Evolutionary conservation across 2,113 vertebrate genomes (phyloP).

Genomic region (Pelecanus crispus): DNA sequence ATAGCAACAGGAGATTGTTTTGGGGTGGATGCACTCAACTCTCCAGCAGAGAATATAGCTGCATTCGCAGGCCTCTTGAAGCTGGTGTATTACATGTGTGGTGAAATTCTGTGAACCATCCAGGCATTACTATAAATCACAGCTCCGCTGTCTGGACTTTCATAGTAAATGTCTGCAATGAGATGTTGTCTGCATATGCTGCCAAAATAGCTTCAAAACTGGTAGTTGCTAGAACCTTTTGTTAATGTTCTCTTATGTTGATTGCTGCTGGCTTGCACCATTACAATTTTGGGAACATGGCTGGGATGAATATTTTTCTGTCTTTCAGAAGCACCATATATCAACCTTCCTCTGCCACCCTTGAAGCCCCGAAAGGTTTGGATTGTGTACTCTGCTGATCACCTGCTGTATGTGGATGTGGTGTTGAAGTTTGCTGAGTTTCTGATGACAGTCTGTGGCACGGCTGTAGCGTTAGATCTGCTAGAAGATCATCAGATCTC

Average conservation of each 20-base stretch:
- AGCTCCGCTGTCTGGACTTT: not conserved
- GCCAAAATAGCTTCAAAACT: not conserved
- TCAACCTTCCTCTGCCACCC: not conserved
- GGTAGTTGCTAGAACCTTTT: not conserved
- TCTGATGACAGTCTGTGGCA: conserved; percentile 84
- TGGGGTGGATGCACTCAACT: not conserved
- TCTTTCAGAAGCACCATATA: not conserved
- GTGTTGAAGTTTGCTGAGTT: conserved; percentile 91
- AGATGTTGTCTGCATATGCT: not conserved
- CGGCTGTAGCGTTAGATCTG: conserved; percentile 86
- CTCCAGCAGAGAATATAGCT: not conserved
- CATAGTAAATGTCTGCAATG: not conserved
- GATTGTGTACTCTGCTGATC: conserved; percentile 91
- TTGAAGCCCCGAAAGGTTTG: conserved; percentile 77
- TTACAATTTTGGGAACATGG: not conserved
- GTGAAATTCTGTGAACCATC: not conserved
- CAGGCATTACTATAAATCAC: not conserved
- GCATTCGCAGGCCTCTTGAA: not conserved
- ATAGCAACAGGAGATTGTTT: not conserved
- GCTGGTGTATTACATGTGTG: not conserved
- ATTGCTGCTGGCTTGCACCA: not conserved
- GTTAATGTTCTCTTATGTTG: not conserved
- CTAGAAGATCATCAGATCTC: conserved; percentile 81
- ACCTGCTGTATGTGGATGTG: conserved; percentile 84
- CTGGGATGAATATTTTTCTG: not conserved